Evolutionary conservation across 2,113 vertebrate species (phyloP), one percentile per base, ranked within the genome.

Genomic region (Gavia stellata): DNA sequence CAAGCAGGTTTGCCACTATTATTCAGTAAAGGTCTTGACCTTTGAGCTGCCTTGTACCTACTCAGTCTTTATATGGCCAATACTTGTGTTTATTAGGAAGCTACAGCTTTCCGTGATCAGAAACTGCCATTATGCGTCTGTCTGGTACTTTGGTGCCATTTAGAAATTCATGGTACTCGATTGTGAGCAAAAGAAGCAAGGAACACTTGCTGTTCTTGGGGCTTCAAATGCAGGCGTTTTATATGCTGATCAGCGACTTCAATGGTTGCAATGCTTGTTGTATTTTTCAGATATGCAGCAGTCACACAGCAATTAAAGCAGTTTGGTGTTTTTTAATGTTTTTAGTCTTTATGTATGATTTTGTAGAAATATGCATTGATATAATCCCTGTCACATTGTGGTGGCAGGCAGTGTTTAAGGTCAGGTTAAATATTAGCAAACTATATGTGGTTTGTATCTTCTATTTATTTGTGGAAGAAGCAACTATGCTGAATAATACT

Each of bases 371-470:
- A 14, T 1, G 4, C 5, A 1, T 65, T 20, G 12, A 3, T 70
- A 38, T 20, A 42, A 74, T 67, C 65, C 44, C 29, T 50, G 18
- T n/a, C 52, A 10, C 7, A 23, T 15, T 56, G 44, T 52, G 28
- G 72, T 47, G 72, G 36, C 55, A 84, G 56, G 47, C 40, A 49
- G 47, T 42, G 52, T 66, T 74, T 84, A 33, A 72, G 44, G 68
- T 84, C 81, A 62, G 77, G 83, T 87, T 94, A 92, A 92, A 89
- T 72, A 89, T 72, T 95, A 87, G 56, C 66, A 67, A 71, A 34
- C 49, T 77, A 0, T 59, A 34, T 34, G 29, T 72, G 52, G 38
- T 70, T 78, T 75, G 7, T 71, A 1, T 81, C 56, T 58, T 83
- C 81, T 88, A 1, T 86, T 91, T 85, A 17, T 82, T 29, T 14